Conservation (phyloP, 1,140 invertebrate genomes). For the Sesamia nonagrioides region DNA sequence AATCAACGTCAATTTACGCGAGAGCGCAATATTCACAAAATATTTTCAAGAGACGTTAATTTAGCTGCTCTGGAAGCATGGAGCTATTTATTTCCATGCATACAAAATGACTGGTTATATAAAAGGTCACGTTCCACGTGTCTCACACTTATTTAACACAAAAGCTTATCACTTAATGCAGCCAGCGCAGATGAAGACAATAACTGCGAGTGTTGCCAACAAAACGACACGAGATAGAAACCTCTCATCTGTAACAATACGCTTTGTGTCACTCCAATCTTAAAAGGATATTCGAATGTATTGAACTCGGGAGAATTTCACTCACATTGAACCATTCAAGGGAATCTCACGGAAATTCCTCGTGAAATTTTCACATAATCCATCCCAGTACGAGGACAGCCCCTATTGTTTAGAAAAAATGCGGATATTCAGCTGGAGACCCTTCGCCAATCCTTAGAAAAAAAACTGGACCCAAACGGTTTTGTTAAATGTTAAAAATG, state of each 20-base stretch:
- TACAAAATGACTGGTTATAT: conserved; percentile 17
- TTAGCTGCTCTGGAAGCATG: background rate
- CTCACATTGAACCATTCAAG: conserved; percentile 66
- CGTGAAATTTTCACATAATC: conserved; percentile 70
- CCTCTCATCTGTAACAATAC: conserved; percentile 78
- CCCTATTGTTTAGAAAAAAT: conserved; percentile 66
- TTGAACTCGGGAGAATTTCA: conserved; percentile 75
- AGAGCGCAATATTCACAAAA: conserved; percentile 1
- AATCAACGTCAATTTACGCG: background rate
- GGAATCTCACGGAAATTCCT: conserved; percentile 64
- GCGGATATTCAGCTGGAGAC: conserved; percentile 49
- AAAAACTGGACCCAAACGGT: conserved; percentile 10
- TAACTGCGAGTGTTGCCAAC: conserved; percentile 66
- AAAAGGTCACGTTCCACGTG: conserved; percentile 18
- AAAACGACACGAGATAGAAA: conserved; percentile 74
- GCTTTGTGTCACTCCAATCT: conserved; percentile 81
- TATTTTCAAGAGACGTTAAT: conserved; percentile 6
- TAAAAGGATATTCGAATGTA: conserved; percentile 82
- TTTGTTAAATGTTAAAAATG: conserved; percentile 43
- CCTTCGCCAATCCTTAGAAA: conserved; percentile 43
- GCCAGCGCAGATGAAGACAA: conserved; percentile 65
- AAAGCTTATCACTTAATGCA: conserved; percentile 51
- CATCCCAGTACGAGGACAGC: conserved; percentile 54
- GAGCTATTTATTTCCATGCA: conserved; percentile 27
- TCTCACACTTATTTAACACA: conserved; percentile 42